Conservation (phyloP, 35 echinoderm and acorn worm species). For the Patiria miniata region DNA sequence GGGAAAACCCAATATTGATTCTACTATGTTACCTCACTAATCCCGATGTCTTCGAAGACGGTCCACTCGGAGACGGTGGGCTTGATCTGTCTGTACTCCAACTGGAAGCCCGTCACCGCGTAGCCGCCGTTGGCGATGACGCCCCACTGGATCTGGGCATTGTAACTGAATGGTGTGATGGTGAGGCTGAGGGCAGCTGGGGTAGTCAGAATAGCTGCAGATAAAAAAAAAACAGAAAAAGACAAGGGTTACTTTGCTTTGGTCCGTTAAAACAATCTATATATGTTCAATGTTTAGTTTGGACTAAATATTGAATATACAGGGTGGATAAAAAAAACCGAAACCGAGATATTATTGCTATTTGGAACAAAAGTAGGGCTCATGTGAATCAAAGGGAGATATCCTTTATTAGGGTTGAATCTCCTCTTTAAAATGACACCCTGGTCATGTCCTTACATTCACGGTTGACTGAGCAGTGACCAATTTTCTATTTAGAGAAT, state of each 20-base stretch:
- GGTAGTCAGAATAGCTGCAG: not conserved
- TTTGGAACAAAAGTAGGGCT: too few species aligned
- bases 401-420: too few species aligned
- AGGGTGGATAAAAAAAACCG: too few species aligned
- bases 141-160: slow-evolving; percentile 13
- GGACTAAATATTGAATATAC: too few species aligned
- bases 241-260: not conserved
- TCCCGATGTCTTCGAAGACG: not conserved
- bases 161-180: not conserved
- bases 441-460: too few species aligned
- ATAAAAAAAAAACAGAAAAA: not conserved
- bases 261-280: not conserved
- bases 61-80: slow-evolving; percentile 9
- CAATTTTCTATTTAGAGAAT: too few species aligned
- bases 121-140: slow-evolving; percentile 47
- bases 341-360: too few species aligned
- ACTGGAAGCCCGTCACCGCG: slow-evolving; percentile 22
- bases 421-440: too few species aligned
- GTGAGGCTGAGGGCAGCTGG: slow-evolving; percentile 22
- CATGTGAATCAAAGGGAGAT: too few species aligned
- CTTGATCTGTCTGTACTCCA: slow-evolving; percentile 45
- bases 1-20: not conserved
- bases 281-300: too few species aligned
- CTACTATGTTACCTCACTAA: slow-evolving; percentile 8
- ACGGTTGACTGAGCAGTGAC: too few species aligned